Base-by-base conservation (phyloP, 2,113 vertebrate species). In the Phylloscopus trochilus region DNA sequence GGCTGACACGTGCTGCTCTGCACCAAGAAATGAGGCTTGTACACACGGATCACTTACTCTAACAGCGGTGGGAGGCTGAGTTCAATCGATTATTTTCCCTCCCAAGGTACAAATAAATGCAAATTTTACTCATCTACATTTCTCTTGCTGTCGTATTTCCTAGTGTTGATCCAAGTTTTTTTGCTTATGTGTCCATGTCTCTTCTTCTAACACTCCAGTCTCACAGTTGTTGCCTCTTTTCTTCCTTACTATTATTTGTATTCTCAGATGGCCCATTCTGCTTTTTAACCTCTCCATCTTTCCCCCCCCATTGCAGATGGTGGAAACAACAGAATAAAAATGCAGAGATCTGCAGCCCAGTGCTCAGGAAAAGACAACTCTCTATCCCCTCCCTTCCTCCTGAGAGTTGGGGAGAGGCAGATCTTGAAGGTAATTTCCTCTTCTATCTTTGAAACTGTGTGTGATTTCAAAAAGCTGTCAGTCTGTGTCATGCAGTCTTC, bases 121-220 rank as follows among this genome's bases (percentile, higher is more conserved):
- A 92, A 39, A 87, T 95, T 91, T 87, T 69, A 66, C 67, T 69
- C 41, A 66, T 89, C 51, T 76, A 49, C 74, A 49, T 95, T 79
- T 62, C 53, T 87, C 55, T 85, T 66, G 67, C 67, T 95, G 78
- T 82, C 59, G 5, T 73, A 16, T 77, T 95, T 91, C 51, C 63
- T 87, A 53, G 59, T 73, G 51, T 58, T 47, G 35, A 53, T 95
- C 52, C 77, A 82, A 72, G 31, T 2, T 53, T 37, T 77, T 79
- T 89, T 81, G 27, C 74, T 83, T 60, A 7, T 41, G 21, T 66
- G 46, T 55, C 62, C 44, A 33, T 10, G 41, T 66, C 37, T 84
- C 62, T 69, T 66, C n/a, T 78, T 59, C 56, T 37, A 90, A 78
- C 0, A 0, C 41, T 76, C 33, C 53, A 82, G 39, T 52, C 66